Percentiles rank a stretch among this genome's conserved stretches.
Evolutionary conservation across 2,113 vertebrate species (phyloP).

Genomic region (Crocuta crocuta): DNA sequence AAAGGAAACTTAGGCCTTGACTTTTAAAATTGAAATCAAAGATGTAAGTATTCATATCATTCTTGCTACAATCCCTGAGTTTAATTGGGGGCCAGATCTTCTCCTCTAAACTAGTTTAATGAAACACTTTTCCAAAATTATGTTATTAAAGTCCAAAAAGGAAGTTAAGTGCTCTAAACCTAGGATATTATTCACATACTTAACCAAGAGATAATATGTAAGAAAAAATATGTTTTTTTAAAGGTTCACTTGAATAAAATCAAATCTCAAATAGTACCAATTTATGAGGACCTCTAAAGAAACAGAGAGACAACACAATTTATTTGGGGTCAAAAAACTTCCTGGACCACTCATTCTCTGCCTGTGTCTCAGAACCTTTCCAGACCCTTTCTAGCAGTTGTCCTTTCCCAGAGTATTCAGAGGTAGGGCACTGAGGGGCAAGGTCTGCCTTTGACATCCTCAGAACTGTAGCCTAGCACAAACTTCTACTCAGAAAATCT

Average conservation of each 20-base stretch:
- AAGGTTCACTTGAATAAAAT: slow-evolving; percentile 10
- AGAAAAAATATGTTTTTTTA: not conserved
- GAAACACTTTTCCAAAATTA: not conserved
- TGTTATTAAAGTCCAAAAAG: slow-evolving; percentile 6
- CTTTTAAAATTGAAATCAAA: slow-evolving; percentile 21
- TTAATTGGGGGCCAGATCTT: not conserved
- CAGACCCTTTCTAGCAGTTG: not conserved
- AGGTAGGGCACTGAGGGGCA: not conserved
- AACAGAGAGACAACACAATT: not conserved
- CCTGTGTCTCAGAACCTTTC: not conserved
- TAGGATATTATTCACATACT: not conserved
- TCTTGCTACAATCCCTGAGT: not conserved
- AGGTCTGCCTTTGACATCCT: not conserved
- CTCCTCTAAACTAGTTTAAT: not conserved
- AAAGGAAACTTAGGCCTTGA: not conserved
- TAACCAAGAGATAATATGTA: not conserved
- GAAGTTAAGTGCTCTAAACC: not conserved
- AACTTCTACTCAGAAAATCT: not conserved
- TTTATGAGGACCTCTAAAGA: not conserved
- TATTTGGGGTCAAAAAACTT: not conserved
- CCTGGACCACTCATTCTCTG: not conserved
- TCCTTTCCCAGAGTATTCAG: not conserved
- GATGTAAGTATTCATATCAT: not conserved
- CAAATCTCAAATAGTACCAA: not conserved
- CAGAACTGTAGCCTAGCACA: not conserved